Evolutionary conservation across 2,113 vertebrate genomes (phyloP).

Genomic region (Cacatua alba): DNA sequence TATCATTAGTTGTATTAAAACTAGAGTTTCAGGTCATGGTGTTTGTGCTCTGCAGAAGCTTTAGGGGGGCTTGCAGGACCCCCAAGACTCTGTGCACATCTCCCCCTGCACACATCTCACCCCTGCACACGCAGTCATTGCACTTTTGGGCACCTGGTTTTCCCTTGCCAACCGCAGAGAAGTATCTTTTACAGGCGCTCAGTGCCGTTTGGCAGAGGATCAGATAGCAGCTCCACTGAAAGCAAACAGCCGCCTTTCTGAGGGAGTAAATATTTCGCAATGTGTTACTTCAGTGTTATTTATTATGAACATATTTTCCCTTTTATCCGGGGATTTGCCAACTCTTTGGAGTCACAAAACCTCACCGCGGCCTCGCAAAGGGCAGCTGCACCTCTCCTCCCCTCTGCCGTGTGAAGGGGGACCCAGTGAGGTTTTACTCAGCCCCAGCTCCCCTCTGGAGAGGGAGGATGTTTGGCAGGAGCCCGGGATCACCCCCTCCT

Average conservation of each 20-base stretch:
- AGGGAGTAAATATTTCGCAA: slow-evolving; percentile 42
- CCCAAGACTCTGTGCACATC: rapidly evolving
- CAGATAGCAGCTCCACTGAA: slow-evolving; percentile 34
- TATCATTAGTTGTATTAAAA: neutral
- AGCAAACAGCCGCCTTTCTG: slow-evolving; percentile 51
- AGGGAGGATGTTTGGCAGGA: neutral
- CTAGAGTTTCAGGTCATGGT: neutral
- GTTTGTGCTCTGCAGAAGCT: neutral
- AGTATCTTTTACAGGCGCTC: neutral
- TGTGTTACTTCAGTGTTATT: slow-evolving; percentile 30
- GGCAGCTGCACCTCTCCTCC: neutral
- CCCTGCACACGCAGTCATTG: neutral
- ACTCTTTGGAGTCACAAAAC: neutral
- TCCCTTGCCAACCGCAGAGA: neutral
- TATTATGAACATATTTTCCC: slow-evolving; percentile 39
- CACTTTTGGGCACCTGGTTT: slow-evolving; percentile 6
- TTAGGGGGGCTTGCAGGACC: rapidly evolving
- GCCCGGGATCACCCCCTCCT: neutral
- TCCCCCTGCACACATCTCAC: neutral
- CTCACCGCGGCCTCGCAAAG: rapidly evolving
- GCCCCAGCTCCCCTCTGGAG: neutral
- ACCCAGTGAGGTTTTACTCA: neutral
- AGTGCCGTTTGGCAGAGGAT: slow-evolving; percentile 21
- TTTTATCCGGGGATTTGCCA: slow-evolving; percentile 23
- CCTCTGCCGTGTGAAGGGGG: rapidly evolving